Percentiles rank a stretch among this genome's conserved stretches.
Evolutionary conservation across 2,888 invertebrate genomes (phyloP).

Genomic region (Patella depressa): DNA sequence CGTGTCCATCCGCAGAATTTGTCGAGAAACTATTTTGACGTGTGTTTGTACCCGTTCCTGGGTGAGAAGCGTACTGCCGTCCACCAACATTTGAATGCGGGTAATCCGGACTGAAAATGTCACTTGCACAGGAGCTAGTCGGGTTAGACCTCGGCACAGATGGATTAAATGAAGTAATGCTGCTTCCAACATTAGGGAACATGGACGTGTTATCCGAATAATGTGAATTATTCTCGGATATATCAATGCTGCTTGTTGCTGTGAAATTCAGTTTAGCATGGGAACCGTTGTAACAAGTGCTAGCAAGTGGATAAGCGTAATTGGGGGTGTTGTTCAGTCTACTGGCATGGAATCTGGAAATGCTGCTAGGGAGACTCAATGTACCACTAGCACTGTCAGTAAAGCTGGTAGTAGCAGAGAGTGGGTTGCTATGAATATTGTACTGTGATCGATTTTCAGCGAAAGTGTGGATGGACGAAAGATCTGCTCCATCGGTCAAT

Average conservation of each 20-base stretch:
- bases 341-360: slow-evolving; percentile 46
- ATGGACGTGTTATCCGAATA: slow-evolving; percentile 54
- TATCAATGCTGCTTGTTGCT: slow-evolving; percentile 39
- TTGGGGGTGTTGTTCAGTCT: slow-evolving; percentile 32
- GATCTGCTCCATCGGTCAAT: slow-evolving; percentile 6
- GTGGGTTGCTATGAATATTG: slow-evolving; percentile 28
- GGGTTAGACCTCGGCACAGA: slow-evolving; percentile 21
- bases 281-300: slow-evolving; percentile 34
- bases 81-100: slow-evolving; percentile 46
- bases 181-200: slow-evolving; percentile 54
- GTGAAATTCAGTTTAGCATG: slow-evolving; percentile 37
- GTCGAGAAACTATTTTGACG: slow-evolving; percentile 39
- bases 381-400: slow-evolving; percentile 38
- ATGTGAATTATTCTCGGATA: slow-evolving; percentile 41
- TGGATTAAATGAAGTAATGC: slow-evolving; percentile 45
- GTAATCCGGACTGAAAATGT: slow-evolving; percentile 41
- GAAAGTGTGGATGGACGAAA: slow-evolving; percentile 17
- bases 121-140: slow-evolving; percentile 27
- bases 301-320: slow-evolving; percentile 35
- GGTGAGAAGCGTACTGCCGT: slow-evolving; percentile 25
- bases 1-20: slow-evolving; percentile 34
- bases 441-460: slow-evolving; percentile 12
- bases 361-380: slow-evolving; percentile 53
- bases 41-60: slow-evolving; percentile 38
- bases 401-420: slow-evolving; percentile 33